Evolutionary conservation across 2,113 vertebrate genomes (phyloP), one percentile per base, ranked within the genome.

Genomic region (Blennius ocellaris): DNA sequence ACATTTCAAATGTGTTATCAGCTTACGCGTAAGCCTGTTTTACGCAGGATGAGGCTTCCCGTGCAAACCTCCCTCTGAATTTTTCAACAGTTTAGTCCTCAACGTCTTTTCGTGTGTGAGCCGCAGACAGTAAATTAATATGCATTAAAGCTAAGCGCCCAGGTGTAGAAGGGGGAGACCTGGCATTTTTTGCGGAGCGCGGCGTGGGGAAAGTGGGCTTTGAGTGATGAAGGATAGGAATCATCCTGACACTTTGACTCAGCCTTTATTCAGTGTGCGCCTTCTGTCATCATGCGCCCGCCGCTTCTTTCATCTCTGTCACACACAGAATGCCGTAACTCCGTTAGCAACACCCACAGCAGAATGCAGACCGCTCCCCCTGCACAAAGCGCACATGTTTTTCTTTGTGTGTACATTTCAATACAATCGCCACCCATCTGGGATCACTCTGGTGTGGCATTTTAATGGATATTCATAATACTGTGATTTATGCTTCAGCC

Each of bases 141-240:
- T 87, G 85, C 72, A 84, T 76, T 84, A 78, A 81, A 80, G 69
- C 64, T 59, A 60, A 78, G 76, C 39, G 12, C 58, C 83, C 72
- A 84, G 83, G 80, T 85, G 85, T 67, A 53, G 75, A 79, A 49
- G 77, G 73, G 73, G 39, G 51, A 59, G 65, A 41, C 30, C 67
- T 71, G 80, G 69, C 66, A 43, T 79, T 77, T 79, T 77, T 72
- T 84, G 69, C 7, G 36, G 17, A 58, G 58, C 65, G 73, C 41
- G 0, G 61, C 2, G 50, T 39, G 40, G 73, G 64, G 78, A 78
- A 87, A 86, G 69, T 74, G 79, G 76, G 21, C 48, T 5, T 50
- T 92, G 89, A 91, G 69, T 78, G 89, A 93, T 92, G 89, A 90
- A 62, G 71, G 76, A 52, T 45, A 1, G 76, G 71, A 78, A 53